Percentiles rank a stretch among this genome's conserved stretches.
Evolutionary conservation across 2,888 invertebrate species (phyloP).

Genomic region (Dynastes maya): DNA sequence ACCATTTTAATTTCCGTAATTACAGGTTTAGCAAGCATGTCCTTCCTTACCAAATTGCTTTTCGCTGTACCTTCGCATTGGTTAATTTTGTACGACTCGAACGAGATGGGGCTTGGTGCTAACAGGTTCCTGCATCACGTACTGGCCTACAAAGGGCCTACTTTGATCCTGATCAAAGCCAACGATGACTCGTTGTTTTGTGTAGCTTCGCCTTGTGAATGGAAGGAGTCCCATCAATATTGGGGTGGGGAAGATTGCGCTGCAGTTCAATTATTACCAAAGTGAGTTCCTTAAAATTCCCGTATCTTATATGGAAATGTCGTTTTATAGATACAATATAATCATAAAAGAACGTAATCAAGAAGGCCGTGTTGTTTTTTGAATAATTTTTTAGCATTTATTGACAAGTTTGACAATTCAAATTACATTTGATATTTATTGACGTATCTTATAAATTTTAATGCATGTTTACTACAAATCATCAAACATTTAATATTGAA

Average conservation of each 20-base stretch:
- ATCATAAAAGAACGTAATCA: too few relatives aligned
- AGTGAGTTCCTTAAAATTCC: slow-evolving; percentile 70
- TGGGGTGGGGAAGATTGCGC: slow-evolving; percentile 88
- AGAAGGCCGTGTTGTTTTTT: too few relatives aligned
- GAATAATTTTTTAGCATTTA: too few relatives aligned
- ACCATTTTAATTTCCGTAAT: slow-evolving; percentile 10
- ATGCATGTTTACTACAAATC: too few relatives aligned
- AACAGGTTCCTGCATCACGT: slow-evolving; percentile 91
- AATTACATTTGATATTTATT: too few relatives aligned
- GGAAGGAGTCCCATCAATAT: slow-evolving; percentile 89
- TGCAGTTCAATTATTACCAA: slow-evolving; percentile 83
- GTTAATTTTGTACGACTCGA: slow-evolving; percentile 87
- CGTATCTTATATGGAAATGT: too few relatives aligned
- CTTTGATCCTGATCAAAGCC: slow-evolving; percentile 76
- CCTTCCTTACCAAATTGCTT: slow-evolving; percentile 77
- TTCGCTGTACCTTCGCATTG: slow-evolving; percentile 86
- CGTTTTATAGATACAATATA: too few relatives aligned
- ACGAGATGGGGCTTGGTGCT: slow-evolving; percentile 89
- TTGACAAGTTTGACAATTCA: too few relatives aligned
- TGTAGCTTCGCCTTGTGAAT: slow-evolving; percentile 84
- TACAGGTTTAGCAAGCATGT: slow-evolving; percentile 63
- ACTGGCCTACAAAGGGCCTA: slow-evolving; percentile 83
- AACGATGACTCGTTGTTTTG: slow-evolving; percentile 80
- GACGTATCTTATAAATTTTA: too few relatives aligned
- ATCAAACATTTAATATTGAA: too few relatives aligned